A percentile compares a stretch with the other conserved stretches of the same genome.
Conservation (phyloP, 92 coral and sea anemone species). For the Pocillopora meandrina region DNA sequence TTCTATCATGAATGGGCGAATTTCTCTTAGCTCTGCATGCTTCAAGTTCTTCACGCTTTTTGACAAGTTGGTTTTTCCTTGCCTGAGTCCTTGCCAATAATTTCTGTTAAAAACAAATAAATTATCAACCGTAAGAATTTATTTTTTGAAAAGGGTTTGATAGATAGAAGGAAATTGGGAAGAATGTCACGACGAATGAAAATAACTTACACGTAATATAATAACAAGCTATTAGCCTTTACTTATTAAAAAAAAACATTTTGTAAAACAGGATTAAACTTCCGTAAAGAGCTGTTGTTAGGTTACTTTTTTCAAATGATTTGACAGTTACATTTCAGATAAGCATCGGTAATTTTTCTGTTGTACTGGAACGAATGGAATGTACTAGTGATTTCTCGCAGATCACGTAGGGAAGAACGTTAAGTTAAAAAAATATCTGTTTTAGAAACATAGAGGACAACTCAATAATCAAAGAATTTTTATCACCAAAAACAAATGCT, state of each 20-base stretch:
- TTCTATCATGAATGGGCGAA: constrained; percentile 60
- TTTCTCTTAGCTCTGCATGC: constrained; percentile 82
- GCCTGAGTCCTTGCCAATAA: constrained; percentile 93
- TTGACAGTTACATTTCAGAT: not conserved
- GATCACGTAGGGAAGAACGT: not conserved
- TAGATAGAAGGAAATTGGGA: not conserved
- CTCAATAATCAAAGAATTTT: not conserved
- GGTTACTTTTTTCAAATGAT: not conserved
- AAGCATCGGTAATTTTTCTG: not conserved
- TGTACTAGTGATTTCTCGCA: constrained; percentile 23
- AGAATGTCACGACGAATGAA: not conserved
- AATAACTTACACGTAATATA: not conserved
- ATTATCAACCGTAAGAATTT: not conserved
- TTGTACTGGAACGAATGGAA: constrained; percentile 30
- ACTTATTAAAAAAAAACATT: not conserved
- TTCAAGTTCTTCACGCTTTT: constrained; percentile 84
- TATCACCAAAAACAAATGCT: no score
- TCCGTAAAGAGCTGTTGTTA: not conserved
- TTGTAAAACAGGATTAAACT: not conserved
- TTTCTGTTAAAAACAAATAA: constrained; percentile 55
- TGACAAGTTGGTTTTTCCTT: constrained; percentile 83
- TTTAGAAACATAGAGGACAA: not conserved
- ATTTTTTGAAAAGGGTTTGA: not conserved
- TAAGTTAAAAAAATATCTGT: not conserved
- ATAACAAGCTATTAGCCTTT: not conserved